Conservation (phyloP, 1,140 invertebrate species). For the Chironomus striatipennis region DNA sequence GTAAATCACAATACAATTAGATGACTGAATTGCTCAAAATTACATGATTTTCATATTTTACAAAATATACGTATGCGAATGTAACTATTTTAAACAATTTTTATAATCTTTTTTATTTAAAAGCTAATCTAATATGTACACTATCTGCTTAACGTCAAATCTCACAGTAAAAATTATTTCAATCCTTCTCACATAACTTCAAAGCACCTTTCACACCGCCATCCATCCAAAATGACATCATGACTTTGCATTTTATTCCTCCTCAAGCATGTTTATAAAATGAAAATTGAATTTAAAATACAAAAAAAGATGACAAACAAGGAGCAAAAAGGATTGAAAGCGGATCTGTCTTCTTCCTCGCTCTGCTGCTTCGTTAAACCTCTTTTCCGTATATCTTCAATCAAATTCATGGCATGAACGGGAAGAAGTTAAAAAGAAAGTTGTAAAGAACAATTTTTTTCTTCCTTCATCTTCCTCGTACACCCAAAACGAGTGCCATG, state of each 20-base stretch:
- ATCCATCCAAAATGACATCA: too few species aligned
- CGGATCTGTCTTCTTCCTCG: not conserved
- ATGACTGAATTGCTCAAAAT: too few species aligned
- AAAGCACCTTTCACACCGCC: too few species aligned
- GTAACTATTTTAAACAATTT: too few species aligned
- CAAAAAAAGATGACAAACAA: not conserved
- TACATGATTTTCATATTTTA: too few species aligned
- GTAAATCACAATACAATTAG: too few species aligned
- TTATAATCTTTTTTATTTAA: too few species aligned
- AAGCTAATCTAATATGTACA: too few species aligned
- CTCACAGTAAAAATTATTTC: too few species aligned
- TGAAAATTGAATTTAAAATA: not conserved
- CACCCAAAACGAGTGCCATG: not conserved
- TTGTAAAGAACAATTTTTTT: not conserved
- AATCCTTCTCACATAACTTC: too few species aligned
- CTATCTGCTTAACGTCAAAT: too few species aligned
- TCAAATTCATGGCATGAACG: not conserved
- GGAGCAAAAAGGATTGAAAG: not conserved
- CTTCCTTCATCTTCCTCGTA: not conserved
- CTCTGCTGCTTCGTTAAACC: constrained; percentile 6
- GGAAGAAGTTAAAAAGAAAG: not conserved
- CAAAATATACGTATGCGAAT: too few species aligned
- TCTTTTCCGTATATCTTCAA: not conserved
- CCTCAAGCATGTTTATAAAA: constrained; percentile 4
- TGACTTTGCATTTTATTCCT: not conserved